A percentile compares a stretch with the other conserved stretches of the same genome.
Evolutionary conservation across 2,888 invertebrate genomes (phyloP).

Genomic region (Drosophila cracens): DNA sequence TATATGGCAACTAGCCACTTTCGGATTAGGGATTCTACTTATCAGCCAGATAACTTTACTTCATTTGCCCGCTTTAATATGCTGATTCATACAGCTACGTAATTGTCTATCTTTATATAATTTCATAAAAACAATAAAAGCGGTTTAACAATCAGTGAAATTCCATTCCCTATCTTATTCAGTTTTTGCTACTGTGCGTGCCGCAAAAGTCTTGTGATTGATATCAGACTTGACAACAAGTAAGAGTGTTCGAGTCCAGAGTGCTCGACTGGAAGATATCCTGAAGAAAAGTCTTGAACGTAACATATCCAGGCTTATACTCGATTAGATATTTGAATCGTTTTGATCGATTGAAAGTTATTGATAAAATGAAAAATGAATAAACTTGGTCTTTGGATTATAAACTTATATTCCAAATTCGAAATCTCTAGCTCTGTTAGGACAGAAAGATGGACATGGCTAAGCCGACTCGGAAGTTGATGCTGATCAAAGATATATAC

Average conservation of each 20-base stretch:
- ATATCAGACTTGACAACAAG: slow-evolving; percentile 6
- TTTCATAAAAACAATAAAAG: background rate
- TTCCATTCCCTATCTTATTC: background rate
- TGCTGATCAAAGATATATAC: background rate
- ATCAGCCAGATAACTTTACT: background rate
- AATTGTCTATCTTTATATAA: background rate
- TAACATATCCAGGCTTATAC: background rate
- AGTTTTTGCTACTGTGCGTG: background rate
- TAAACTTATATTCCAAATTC: background rate
- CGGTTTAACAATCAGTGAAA: background rate
- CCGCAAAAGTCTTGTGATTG: background rate
- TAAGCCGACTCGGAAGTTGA: background rate
- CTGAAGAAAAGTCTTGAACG: background rate
- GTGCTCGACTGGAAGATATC: background rate
- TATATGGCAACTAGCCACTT: slow-evolving; percentile 4
- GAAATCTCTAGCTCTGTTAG: background rate
- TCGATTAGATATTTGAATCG: background rate
- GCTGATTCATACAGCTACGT: slow-evolving; percentile 5
- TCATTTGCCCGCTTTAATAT: background rate
- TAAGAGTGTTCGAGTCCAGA: background rate
- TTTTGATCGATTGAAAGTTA: background rate
- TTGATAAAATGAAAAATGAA: background rate
- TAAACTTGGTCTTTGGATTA: background rate
- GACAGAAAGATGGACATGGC: background rate
- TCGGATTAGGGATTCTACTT: slow-evolving; percentile 1